These are phyloP conservation scores for Cyprinella venusta DNA, from an alignment of 2,797 vertebrate species.

Conservation along the genomic window DNA sequence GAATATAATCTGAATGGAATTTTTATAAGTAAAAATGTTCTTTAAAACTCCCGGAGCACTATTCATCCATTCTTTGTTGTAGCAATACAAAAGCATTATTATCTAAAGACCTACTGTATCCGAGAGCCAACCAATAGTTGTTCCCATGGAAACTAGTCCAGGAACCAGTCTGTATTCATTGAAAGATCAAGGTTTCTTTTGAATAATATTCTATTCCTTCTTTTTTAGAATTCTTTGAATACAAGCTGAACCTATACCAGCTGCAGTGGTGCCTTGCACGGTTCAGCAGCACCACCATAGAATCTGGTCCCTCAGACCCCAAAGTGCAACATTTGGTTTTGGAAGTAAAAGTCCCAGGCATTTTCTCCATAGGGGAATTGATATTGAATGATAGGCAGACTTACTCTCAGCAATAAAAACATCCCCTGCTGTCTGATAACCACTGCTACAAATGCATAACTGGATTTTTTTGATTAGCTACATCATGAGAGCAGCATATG, in stretches of 20 bases:
- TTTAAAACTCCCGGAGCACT: not conserved
- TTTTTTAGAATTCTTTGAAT: slow-evolving; percentile 26
- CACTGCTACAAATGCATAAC: no score
- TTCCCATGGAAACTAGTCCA: slow-evolving; percentile 41
- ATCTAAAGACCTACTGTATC: slow-evolving; percentile 1
- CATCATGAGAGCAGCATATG: not conserved
- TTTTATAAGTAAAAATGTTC: not conserved
- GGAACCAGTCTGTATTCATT: not conserved
- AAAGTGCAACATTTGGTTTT: not conserved
- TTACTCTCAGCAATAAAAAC: not conserved
- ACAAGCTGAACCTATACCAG: not conserved
- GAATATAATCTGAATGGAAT: slow-evolving; percentile 12
- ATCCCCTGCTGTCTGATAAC: no score
- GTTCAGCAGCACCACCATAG: not conserved
- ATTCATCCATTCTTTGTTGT: not conserved
- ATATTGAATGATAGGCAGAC: not conserved
- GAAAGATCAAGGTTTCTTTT: slow-evolving; percentile 35
- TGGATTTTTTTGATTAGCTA: no score
- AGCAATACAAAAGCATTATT: slow-evolving; percentile 31
- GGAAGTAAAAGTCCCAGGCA: not conserved
- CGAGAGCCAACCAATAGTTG: slow-evolving; percentile 22
- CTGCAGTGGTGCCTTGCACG: not conserved
- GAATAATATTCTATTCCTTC: not conserved
- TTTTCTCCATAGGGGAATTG: not conserved
- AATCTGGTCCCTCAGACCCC: not conserved